Conservation (phyloP, 2,797 vertebrate genomes). For the Catostomus latipinnis region DNA sequence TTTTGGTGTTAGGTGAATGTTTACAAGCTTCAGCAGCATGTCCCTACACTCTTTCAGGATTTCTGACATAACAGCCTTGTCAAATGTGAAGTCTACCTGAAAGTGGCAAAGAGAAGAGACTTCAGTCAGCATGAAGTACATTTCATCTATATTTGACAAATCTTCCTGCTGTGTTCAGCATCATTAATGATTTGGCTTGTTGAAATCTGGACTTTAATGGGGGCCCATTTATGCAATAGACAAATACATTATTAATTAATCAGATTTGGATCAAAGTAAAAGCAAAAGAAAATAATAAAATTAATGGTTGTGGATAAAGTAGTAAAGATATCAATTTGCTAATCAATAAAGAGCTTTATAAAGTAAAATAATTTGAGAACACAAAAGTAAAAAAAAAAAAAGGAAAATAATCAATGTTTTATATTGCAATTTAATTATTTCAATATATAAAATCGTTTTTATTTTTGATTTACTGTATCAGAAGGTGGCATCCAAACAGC, state of each 20-base stretch:
- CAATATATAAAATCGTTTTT: too few relatives aligned
- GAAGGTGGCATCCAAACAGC: too few relatives aligned
- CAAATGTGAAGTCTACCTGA: constrained; percentile 91
- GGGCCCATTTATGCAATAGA: background rate
- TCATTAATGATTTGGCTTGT: background rate
- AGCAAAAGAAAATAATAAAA: background rate
- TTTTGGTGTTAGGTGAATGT: constrained; percentile 86
- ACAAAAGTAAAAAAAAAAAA: too few relatives aligned
- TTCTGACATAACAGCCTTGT: constrained; percentile 80
- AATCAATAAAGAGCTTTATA: too few relatives aligned
- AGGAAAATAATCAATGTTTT: too few relatives aligned
- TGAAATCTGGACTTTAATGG: background rate
- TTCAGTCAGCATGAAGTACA: background rate
- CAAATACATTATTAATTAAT: background rate
- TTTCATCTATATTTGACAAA: background rate
- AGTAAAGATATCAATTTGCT: too few relatives aligned
- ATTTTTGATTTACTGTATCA: too few relatives aligned
- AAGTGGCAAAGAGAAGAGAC: background rate
- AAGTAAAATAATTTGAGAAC: too few relatives aligned
- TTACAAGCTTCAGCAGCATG: constrained; percentile 84
- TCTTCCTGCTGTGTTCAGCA: background rate
- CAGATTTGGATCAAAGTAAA: background rate
- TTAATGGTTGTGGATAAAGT: too few relatives aligned
- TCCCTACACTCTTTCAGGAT: constrained; percentile 84
- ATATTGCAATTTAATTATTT: too few relatives aligned